These are phyloP conservation scores for Agrilus planipennis DNA, from an alignment of 1,140 invertebrate species.

Conservation along the genomic window DNA sequence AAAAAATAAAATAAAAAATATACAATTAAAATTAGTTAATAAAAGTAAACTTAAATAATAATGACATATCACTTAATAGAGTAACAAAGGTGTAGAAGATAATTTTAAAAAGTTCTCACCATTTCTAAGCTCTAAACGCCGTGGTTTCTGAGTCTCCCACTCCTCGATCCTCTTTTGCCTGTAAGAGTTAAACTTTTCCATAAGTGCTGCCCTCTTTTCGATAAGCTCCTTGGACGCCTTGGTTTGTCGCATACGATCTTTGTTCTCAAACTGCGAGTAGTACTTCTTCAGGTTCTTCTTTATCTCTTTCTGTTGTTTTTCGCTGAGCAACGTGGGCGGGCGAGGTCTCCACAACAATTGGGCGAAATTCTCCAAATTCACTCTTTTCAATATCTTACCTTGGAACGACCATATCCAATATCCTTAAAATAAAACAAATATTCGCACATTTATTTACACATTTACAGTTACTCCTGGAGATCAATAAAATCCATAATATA, in stretches of 20 bases:
- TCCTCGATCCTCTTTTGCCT: constrained; percentile 61
- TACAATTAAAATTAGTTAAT: constrained; percentile 1
- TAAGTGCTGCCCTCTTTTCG: constrained; percentile 80
- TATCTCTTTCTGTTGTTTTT: constrained; percentile 81
- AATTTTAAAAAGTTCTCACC: constrained; percentile 49
- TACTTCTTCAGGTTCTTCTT: constrained; percentile 98
- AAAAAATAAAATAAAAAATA: constrained; percentile 20
- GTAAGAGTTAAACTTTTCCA: constrained; percentile 79
- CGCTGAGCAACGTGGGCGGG: constrained; percentile 70
- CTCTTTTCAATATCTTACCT: constrained; percentile 52
- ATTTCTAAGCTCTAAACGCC: constrained; percentile 71
- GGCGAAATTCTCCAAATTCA: constrained; percentile 84
- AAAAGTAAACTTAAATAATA: neutral
- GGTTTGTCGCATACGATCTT: constrained; percentile 84
- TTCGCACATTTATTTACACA: neutral
- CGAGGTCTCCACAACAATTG: constrained; percentile 94
- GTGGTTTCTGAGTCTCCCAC: constrained; percentile 63
- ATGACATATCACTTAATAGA: neutral
- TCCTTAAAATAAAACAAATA: constrained; percentile 32
- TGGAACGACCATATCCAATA: constrained; percentile 99
- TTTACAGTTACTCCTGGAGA: neutral
- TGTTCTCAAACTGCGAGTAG: constrained; percentile 88
- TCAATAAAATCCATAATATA: neutral
- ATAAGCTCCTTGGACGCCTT: constrained; percentile 95
- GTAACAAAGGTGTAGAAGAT: neutral